phyloP scores from a whole-genome alignment of 1,140 invertebrate genomes.

The Drosophila persimilis region DNA sequence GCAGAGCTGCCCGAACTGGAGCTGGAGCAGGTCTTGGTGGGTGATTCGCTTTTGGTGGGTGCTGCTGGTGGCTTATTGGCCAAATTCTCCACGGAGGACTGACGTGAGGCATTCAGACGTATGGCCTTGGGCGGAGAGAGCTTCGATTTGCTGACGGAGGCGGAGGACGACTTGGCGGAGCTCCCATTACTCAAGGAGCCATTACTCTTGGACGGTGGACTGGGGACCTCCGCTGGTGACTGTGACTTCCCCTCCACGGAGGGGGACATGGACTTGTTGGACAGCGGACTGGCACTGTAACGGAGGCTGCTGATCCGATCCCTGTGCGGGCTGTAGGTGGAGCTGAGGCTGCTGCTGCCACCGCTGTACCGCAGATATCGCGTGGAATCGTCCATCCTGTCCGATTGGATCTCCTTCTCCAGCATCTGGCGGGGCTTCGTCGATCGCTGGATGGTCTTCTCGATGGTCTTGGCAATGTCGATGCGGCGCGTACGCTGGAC shows the following conservation, averaged over 20 bases:
- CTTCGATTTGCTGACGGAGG: slow-evolving; percentile 61
- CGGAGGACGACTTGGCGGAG: slow-evolving; percentile 6
- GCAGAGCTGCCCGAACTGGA: slow-evolving; percentile 63
- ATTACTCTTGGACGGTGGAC: slow-evolving; percentile 57
- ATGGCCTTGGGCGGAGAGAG: slow-evolving; percentile 71
- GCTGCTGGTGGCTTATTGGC: slow-evolving; percentile 84
- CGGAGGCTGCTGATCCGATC: slow-evolving; percentile 84
- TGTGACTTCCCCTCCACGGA: background rate
- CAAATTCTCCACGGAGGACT: slow-evolving; percentile 73
- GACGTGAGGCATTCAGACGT: slow-evolving; percentile 61
- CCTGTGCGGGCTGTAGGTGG: slow-evolving; percentile 87
- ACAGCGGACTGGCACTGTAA: slow-evolving; percentile 65
- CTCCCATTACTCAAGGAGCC: slow-evolving; percentile 10
- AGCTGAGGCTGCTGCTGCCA: slow-evolving; percentile 84
- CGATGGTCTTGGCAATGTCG: slow-evolving; percentile 88
- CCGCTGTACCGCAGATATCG: slow-evolving; percentile 85
- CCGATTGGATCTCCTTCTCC: slow-evolving; percentile 88
- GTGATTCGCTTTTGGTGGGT: slow-evolving; percentile 82
- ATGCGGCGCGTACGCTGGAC: slow-evolving; percentile 87
- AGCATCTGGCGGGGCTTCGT: slow-evolving; percentile 84
- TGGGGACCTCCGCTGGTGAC: background rate
- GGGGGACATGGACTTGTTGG: slow-evolving; percentile 9
- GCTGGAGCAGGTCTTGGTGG: slow-evolving; percentile 72
- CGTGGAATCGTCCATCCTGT: slow-evolving; percentile 86
- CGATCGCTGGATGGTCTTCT: slow-evolving; percentile 86